Evolutionary conservation across 2,113 vertebrate genomes (phyloP).

Genomic region (Hyla sarda): DNA sequence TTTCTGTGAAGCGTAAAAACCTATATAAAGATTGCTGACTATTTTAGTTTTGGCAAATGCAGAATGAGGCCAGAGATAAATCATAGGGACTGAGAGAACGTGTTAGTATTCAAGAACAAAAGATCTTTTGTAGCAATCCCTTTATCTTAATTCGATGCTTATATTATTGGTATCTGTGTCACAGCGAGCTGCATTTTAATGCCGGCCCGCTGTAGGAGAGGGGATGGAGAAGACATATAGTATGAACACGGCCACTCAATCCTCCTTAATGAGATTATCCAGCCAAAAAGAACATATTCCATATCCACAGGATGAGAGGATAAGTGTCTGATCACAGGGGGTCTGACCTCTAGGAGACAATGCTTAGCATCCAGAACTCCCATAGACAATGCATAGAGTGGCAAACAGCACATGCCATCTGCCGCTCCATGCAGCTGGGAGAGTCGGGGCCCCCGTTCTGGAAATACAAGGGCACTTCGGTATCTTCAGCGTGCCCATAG

Average conservation of each 20-base stretch:
- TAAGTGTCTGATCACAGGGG: too few species aligned
- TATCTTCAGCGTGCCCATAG: too few species aligned
- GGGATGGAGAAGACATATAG: neutral
- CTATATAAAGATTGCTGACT: conserved; percentile 31
- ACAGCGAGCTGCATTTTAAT: conserved; percentile 9
- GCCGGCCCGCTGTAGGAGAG: neutral
- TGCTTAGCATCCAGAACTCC: too few species aligned
- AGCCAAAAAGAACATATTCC: too few species aligned
- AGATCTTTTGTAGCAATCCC: neutral
- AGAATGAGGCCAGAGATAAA: conserved; percentile 16
- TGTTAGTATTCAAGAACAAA: neutral
- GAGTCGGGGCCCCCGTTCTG: too few species aligned
- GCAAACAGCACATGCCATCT: too few species aligned
- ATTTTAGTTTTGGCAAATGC: conserved; percentile 7
- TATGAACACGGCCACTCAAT: neutral
- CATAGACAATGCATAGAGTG: too few species aligned
- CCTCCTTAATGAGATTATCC: too few species aligned
- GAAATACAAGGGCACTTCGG: too few species aligned
- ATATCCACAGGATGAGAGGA: too few species aligned
- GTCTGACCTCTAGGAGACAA: too few species aligned
- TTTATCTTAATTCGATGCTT: conserved; percentile 1
- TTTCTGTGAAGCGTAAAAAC: conserved; percentile 16
- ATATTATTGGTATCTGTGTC: conserved; percentile 1
- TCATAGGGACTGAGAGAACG: neutral
- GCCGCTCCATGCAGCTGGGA: too few species aligned